Conservation (phyloP, 1,140 invertebrate genomes). For the Lordiphosa collinella region DNA sequence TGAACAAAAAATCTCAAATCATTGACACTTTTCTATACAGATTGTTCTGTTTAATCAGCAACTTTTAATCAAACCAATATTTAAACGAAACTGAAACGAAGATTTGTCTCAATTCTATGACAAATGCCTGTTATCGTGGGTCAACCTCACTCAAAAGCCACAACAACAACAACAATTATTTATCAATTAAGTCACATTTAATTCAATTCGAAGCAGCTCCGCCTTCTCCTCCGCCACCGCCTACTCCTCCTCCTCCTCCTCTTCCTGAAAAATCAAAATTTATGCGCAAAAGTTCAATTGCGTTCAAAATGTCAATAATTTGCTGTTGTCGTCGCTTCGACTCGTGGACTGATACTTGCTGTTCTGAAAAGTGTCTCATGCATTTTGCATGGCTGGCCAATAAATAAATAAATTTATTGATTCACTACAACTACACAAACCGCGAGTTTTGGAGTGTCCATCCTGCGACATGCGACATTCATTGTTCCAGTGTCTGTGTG, state of each 20-base stretch:
- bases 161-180: conserved; percentile 68
- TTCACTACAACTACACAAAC: conserved; percentile 46
- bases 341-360: conserved; percentile 13
- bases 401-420: conserved; percentile 77
- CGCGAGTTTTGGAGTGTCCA: conserved; percentile 1
- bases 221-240: too few relatives aligned
- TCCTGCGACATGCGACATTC: background rate
- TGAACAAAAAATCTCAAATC: too few relatives aligned
- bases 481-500: background rate
- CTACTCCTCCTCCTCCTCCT: background rate
- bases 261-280: conserved; percentile 31
- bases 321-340: conserved; percentile 30
- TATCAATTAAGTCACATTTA: conserved; percentile 68
- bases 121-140: background rate
- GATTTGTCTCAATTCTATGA: too few relatives aligned
- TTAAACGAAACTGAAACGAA: too few relatives aligned
- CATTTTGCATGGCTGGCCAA: conserved; percentile 66
- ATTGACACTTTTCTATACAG: too few relatives aligned
- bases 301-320: conserved; percentile 74
- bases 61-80: too few relatives aligned
- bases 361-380: conserved; percentile 51
- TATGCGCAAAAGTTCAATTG: conserved; percentile 74
- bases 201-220: conserved; percentile 29
- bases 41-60: too few relatives aligned
- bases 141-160: conserved; percentile 47